Conservation (phyloP, 2,797 vertebrate species). For the Thaleichthys pacificus region DNA sequence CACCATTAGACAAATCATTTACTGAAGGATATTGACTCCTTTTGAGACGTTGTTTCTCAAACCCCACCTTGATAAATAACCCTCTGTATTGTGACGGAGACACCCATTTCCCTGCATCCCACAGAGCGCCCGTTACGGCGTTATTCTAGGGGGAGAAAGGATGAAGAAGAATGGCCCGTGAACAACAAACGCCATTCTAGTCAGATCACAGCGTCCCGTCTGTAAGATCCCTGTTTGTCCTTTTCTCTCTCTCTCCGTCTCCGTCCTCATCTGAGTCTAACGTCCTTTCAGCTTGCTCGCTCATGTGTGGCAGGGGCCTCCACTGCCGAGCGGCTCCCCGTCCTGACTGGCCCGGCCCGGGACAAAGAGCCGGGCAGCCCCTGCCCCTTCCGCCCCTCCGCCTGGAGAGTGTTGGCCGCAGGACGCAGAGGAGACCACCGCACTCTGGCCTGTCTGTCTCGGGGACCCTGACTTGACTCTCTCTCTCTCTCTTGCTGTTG, state of each 20-base stretch:
- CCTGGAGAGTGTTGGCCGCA: slow-evolving; percentile 65
- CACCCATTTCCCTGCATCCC: background rate
- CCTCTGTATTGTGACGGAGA: background rate
- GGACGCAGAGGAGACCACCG: slow-evolving; percentile 60
- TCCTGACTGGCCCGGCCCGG: slow-evolving; percentile 46
- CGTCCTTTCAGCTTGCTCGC: slow-evolving; percentile 79
- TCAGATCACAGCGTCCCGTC: slow-evolving; percentile 53
- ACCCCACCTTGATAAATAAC: no score
- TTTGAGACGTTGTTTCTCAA: background rate
- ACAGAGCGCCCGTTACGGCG: background rate
- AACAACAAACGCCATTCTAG: slow-evolving; percentile 52
- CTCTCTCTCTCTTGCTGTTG: background rate
- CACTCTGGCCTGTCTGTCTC: slow-evolving; percentile 29
- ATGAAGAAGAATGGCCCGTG: slow-evolving; percentile 14
- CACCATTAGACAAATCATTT: background rate
- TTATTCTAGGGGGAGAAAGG: background rate
- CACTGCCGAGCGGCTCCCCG: slow-evolving; percentile 52
- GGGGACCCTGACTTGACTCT: slow-evolving; percentile 9
- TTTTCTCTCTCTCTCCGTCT: slow-evolving; percentile 41
- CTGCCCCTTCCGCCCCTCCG: slow-evolving; percentile 52
- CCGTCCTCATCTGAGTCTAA: slow-evolving; percentile 73
- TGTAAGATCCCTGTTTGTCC: slow-evolving; percentile 58
- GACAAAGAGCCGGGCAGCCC: slow-evolving; percentile 69
- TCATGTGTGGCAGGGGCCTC: slow-evolving; percentile 79
- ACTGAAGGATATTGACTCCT: background rate